Evolutionary conservation across 2,888 invertebrate species (phyloP), one percentile per base, ranked within the genome.

Genomic region (Augochlorella aurata): DNA sequence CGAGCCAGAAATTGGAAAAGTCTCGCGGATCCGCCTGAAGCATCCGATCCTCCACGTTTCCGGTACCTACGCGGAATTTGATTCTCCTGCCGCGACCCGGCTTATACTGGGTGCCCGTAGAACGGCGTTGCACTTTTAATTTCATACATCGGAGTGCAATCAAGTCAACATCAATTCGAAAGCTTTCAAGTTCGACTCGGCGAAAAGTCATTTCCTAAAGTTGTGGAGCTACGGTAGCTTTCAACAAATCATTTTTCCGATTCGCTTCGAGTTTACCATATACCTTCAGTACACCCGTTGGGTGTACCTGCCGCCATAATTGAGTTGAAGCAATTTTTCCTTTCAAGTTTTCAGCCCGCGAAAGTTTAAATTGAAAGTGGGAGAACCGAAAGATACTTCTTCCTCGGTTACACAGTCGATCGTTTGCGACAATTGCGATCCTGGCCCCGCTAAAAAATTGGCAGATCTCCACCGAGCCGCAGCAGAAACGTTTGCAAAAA

Each of bases 1-100:
- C 38, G 38, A 44, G 10, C 38, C 44, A 65, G 65, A 65, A 44
- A 65, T 65, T 65, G 65, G 38, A 44, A n/a, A 44, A 65, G 65
- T 44, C 65, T 63, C 38, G 38, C 38, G 38, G 1, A 38, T 63
- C n/a, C 63, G 18, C 38, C 38, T 38, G 4, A 63, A 63, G 38
- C 29, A 18, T 16, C 38, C 38, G 18, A 44, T 63, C 63, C 63
- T 18, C 38, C 18, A 3, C 9, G n/a, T 44, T 63, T 29, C 18
- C 63, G 63, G n/a, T 63, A 18, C 38, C 63, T 63, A 2, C 18
- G 29, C 9, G 38, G 38, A 63, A 63, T 63, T 38, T 44, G 18
- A 63, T 63, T 63, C 18, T 38, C 38, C 5, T 54, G 5, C 21
- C 12, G 21, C 9, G 21, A 54, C 21, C 21, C 14, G 21, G 12